Evolutionary conservation across 2,113 vertebrate genomes (phyloP).

Genomic region (Aramus guarauna): DNA sequence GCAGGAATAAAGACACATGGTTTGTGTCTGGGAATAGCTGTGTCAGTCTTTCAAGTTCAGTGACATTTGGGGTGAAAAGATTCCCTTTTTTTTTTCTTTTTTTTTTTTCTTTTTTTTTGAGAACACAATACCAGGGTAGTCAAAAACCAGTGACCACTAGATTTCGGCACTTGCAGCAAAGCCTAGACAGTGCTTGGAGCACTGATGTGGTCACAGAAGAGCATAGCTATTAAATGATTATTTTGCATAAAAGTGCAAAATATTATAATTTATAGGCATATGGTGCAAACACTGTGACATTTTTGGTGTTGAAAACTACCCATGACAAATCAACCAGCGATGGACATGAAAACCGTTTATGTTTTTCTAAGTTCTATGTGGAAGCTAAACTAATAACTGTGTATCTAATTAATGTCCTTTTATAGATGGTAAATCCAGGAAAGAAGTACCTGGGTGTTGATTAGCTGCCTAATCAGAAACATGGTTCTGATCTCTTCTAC

Average conservation of each 20-base stretch:
- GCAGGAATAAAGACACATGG: not conserved
- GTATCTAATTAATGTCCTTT: slow-evolving; percentile 8
- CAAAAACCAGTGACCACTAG: not conserved
- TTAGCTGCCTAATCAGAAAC: slow-evolving; percentile 25
- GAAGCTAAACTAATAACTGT: not conserved
- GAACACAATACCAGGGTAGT: not conserved
- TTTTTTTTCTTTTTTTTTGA: not conserved
- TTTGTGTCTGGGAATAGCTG: not conserved
- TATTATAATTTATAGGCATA: not conserved
- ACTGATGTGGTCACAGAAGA: not conserved
- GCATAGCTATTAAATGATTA: not conserved
- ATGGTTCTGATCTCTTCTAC: not conserved
- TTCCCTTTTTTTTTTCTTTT: too few species aligned
- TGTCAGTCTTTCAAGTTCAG: not conserved
- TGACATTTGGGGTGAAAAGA: not conserved
- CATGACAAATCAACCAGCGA: not conserved
- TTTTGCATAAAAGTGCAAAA: not conserved
- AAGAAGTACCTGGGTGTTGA: not conserved
- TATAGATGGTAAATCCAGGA: not conserved
- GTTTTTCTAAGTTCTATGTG: not conserved
- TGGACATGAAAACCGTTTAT: not conserved
- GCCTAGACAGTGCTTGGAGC: not conserved
- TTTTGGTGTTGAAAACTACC: not conserved
- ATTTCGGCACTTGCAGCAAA: not conserved
- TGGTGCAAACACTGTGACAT: not conserved